These are phyloP conservation scores for Electrophaes corylata DNA, from an alignment of 2,888 invertebrate species.

Conservation along the genomic window DNA sequence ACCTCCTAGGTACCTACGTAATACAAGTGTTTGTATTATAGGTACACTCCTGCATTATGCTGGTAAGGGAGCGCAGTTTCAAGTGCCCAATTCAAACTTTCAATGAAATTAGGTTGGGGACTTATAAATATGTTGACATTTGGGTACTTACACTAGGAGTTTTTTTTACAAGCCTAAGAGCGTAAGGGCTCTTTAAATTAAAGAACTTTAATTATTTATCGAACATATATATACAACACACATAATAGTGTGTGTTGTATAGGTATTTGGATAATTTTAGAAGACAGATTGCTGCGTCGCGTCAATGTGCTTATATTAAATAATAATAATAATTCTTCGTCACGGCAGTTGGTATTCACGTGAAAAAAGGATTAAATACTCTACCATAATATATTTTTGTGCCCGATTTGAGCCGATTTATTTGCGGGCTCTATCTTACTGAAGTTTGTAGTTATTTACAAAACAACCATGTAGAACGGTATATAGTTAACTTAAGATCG, in stretches of 20 bases:
- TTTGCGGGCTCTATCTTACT: not conserved
- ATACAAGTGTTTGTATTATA: not conserved
- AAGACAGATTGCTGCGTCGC: too few species aligned
- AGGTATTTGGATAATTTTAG: too few species aligned
- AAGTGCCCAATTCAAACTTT: slow-evolving; percentile 16
- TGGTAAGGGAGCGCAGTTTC: not conserved
- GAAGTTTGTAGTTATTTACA: slow-evolving; percentile 13
- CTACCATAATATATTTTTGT: too few species aligned
- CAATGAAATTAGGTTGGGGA: slow-evolving; percentile 9
- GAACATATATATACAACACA: too few species aligned
- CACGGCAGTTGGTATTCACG: not conserved
- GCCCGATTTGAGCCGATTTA: not conserved
- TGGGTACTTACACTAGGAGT: not conserved
- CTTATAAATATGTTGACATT: slow-evolving; percentile 14
- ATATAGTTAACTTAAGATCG: slow-evolving; percentile 21
- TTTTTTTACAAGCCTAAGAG: not conserved
- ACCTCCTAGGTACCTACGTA: not conserved
- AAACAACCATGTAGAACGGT: slow-evolving; percentile 14
- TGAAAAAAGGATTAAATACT: not conserved
- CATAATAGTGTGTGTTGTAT: too few species aligned
- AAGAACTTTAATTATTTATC: too few species aligned
- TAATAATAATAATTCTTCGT: too few species aligned
- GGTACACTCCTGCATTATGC: not conserved
- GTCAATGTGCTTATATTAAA: too few species aligned
- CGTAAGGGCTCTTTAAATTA: not conserved